Percentiles rank a stretch among this genome's conserved stretches.
These are phyloP conservation scores for Oceanodroma tethys DNA, from an alignment of 2,113 vertebrate species.

Conservation along the genomic window DNA sequence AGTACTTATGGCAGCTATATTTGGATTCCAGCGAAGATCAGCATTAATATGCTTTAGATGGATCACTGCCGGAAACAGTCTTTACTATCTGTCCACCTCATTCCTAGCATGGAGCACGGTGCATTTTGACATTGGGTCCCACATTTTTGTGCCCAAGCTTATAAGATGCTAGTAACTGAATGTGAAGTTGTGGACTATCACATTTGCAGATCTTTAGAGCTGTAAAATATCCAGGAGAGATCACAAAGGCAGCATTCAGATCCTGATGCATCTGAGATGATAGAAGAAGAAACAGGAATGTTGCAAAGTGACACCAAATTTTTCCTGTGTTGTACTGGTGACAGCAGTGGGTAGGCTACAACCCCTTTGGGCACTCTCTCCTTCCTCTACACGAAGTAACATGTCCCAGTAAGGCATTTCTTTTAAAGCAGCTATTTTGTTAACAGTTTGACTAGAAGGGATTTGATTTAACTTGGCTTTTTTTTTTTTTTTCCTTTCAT, in stretches of 20 bases:
- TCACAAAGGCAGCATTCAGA: not conserved
- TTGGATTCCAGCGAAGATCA: not conserved
- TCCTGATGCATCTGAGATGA: not conserved
- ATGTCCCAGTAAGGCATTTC: not conserved
- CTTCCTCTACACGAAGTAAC: not conserved
- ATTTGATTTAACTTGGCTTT: not conserved
- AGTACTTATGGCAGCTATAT: slow-evolving; percentile 41
- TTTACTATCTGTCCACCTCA: not conserved
- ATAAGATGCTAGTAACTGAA: not conserved
- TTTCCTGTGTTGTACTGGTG: not conserved
- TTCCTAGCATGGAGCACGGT: not conserved
- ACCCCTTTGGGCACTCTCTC: not conserved
- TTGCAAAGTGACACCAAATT: not conserved
- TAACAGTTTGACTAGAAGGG: not conserved
- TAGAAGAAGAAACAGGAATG: not conserved
- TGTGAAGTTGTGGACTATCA: not conserved
- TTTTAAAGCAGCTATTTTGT: not conserved
- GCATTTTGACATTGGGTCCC: not conserved
- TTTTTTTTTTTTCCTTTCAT: not conserved
- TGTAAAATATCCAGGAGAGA: not conserved
- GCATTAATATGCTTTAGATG: not conserved
- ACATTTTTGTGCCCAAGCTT: not conserved
- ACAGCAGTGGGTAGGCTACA: not conserved
- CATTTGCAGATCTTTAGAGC: not conserved
- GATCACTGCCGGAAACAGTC: not conserved